Evolutionary conservation across 2,888 invertebrate species (phyloP), one percentile per base, ranked within the genome.

Genomic region (Microplitis manilae): DNA sequence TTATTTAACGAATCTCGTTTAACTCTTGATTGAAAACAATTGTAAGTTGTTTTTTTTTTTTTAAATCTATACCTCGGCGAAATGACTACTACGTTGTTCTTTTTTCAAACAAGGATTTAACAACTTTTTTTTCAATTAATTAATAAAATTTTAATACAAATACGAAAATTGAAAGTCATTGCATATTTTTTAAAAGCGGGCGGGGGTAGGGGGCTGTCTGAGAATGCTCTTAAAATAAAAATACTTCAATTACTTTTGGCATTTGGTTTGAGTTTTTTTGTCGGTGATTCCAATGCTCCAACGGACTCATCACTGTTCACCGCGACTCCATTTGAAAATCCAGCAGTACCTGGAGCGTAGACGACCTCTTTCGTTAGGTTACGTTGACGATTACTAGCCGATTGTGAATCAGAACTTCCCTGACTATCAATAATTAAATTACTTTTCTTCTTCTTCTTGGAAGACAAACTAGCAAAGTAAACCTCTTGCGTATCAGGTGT

Each of bases 311-410:
- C 41, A n/a, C 68, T 76, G 0, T 65, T 68, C 0, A 78, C 68
- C 1, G 78, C 67, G 5, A 71, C 64, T 15, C 73, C 75, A 65
- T 64, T 70, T 7, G 65, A n/a, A 68, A 82, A 81, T 9, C 80
- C 79, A 6, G 74, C 30, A 77, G 62, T 69, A 61, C 68, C 75
- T 1, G 64, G 30, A 0, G 41, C 39, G 6, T 50, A 9, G n/a
- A 7, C 17, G 6, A 61, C 15, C 38, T 40, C 40, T 9, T 30
- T 72, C n/a, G 15, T 40, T 20, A 64, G n/a, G 8, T 6, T 64
- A 5, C 39, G 7, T 71, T 30, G 39, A 39, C 38, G 15, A 64
- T 64, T 64, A 7, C 30, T 5, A 62, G 50, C 9, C 15, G 59
- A 17, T 9, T 67, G 65, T 7, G 50, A 20, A 38, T 68, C 68